Evolutionary conservation across 2,797 vertebrate species (phyloP), one percentile per base, ranked within the genome.

Genomic region (Parambassis ranga): DNA sequence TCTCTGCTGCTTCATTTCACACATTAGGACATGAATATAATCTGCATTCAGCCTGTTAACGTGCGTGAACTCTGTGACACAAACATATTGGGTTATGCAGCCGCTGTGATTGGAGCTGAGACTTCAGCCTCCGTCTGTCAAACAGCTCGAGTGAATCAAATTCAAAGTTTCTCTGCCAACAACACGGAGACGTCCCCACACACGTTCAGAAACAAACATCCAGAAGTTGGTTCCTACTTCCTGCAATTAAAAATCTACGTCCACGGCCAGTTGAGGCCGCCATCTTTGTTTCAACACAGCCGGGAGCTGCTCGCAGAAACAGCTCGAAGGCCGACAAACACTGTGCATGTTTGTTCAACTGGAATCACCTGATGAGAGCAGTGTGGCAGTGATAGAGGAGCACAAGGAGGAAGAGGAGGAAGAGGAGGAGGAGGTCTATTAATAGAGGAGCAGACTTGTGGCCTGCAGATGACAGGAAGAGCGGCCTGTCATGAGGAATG

Each of bases 391-490:
- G 81, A 84, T 81, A 73, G 85, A 82, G 92, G 86, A 86, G 86
- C 32, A 47, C 44, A 37, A 22, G 20, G 20, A 22, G 20, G 19
- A 47, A 43, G 39, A 39, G 33, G 19, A 20, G 39, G 15, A 14
- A 39, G 32, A 10, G 18, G 10, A n/a, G 22, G 44, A 46, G 28
- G 69, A 79, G 79, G 85, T 90, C 93, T 95, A 95, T 87, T 96
- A 95, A 94, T 95, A 95, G 93, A 89, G 20, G 33, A 37, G 52
- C 84, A 88, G 82, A 92, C 93, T 95, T 94, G 94, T 95, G 93
- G 94, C 87, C 91, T 88, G 92, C 94, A 97, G 95, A 98, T 95
- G 95, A 95, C 95, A 96, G 94, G 94, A 96, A 87, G 86, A 61
- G 77, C 19, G 71, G 87, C 91, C 89, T 87, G 90, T 90, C 77